Conservation (phyloP, 2,797 vertebrate species). For the Mormyrops attenuatus region DNA sequence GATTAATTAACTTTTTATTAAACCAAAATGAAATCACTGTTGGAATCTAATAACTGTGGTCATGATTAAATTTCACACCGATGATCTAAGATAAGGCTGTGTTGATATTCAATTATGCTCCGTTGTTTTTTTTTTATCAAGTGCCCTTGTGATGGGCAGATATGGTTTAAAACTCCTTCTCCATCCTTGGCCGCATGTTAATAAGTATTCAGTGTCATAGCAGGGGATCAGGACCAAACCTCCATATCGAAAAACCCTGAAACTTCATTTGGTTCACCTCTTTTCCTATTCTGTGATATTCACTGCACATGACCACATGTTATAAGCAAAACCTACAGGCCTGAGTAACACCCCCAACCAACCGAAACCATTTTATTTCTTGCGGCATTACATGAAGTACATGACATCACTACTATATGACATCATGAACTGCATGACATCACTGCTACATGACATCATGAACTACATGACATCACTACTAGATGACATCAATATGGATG, state of each 20-base stretch:
- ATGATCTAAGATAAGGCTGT: not conserved
- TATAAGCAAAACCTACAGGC: not conserved
- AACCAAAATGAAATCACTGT: not conserved
- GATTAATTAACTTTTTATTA: constrained; percentile 1
- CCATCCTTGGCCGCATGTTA: not conserved
- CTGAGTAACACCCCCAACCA: not conserved
- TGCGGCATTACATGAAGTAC: not conserved
- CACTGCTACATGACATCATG: not conserved
- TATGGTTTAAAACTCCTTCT: not conserved
- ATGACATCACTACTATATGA: not conserved
- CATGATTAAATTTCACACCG: not conserved
- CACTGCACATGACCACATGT: not conserved
- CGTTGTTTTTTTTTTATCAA: not conserved
- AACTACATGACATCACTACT: not conserved
- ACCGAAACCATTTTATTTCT: not conserved
- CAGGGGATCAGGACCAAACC: not conserved
- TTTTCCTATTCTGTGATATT: not conserved
- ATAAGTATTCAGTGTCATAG: not conserved
- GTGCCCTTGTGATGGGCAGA: not conserved
- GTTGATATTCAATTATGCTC: not conserved
- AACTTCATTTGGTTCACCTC: not conserved
- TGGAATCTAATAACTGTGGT: constrained; percentile 1
- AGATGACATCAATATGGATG: not conserved
- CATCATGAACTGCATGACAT: not conserved
- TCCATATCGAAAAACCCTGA: not conserved